Evolutionary conservation across 2,888 invertebrate species (phyloP).

Genomic region (Epistrophe grossulariae): DNA sequence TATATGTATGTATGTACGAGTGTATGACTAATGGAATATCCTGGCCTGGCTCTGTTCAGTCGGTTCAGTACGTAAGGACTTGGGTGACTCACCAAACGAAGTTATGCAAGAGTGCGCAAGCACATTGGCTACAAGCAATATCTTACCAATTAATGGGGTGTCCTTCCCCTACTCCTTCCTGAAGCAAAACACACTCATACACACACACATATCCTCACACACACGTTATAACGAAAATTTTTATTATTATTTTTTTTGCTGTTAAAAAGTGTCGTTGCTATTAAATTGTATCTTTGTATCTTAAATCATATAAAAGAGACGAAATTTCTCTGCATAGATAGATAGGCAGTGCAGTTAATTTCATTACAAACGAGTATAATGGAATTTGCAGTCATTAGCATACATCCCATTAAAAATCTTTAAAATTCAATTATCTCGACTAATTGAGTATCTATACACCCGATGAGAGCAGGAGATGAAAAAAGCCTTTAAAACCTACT

Average conservation of each 20-base stretch:
- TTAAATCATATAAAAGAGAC: slow-evolving; percentile 9
- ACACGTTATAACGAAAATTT: neutral
- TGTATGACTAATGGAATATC: slow-evolving; percentile 75
- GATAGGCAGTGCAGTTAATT: slow-evolving; percentile 65
- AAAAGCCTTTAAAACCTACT: slow-evolving; percentile 50
- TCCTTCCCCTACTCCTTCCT: slow-evolving; percentile 30
- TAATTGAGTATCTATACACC: slow-evolving; percentile 74
- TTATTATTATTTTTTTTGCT: slow-evolving; percentile 29
- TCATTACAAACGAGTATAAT: slow-evolving; percentile 72
- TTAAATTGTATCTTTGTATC: slow-evolving; percentile 3
- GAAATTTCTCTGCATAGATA: neutral
- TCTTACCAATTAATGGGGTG: slow-evolving; percentile 73
- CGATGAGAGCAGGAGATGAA: slow-evolving; percentile 38
- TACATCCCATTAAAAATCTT: slow-evolving; percentile 75
- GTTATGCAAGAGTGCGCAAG: slow-evolving; percentile 76
- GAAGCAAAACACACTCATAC: slow-evolving; percentile 11
- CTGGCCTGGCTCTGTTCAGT: slow-evolving; percentile 58
- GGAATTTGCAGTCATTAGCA: slow-evolving; percentile 74
- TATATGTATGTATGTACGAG: slow-evolving; percentile 13
- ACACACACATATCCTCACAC: neutral
- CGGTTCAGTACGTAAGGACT: slow-evolving; percentile 32
- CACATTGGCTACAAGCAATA: slow-evolving; percentile 74
- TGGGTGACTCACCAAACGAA: slow-evolving; percentile 72
- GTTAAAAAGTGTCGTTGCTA: neutral
- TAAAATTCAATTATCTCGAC: slow-evolving; percentile 75